Conservation (phyloP, 2,888 invertebrate species). For the Toxonevra muliebris region DNA sequence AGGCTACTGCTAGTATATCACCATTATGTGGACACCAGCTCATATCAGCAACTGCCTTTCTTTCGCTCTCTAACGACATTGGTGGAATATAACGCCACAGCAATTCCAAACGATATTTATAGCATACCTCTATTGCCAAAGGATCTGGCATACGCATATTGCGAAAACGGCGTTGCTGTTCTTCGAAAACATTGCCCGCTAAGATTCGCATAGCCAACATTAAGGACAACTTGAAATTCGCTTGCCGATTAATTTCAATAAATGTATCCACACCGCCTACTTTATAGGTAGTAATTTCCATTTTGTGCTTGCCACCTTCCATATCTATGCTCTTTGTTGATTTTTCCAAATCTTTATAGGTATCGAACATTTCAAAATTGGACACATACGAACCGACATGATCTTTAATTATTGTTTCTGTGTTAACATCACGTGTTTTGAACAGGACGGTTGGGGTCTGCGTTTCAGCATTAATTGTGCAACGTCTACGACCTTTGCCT, state of each 20-base stretch:
- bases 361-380: conserved; percentile 82
- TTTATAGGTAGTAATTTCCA: conserved; percentile 60
- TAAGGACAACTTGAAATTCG: conserved; percentile 71
- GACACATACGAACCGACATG: conserved; percentile 75
- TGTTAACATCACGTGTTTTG: conserved; percentile 74
- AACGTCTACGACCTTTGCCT: conserved; percentile 73
- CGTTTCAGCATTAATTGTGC: conserved; percentile 73
- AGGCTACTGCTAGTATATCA: conserved; percentile 79
- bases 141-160: conserved; percentile 73
- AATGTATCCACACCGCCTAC: conserved; percentile 56
- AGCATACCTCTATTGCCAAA: conserved; percentile 71
- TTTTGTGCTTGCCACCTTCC: conserved; percentile 66
- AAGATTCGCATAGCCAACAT: conserved; percentile 77
- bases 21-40: conserved; percentile 75
- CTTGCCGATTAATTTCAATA: conserved; percentile 45
- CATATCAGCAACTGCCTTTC: conserved; percentile 69
- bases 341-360: conserved; percentile 68
- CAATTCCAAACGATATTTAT: conserved; percentile 72
- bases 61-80: conserved; percentile 59
- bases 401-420: conserved; percentile 67
- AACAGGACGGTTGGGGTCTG: conserved; percentile 73
- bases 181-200: conserved; percentile 73
- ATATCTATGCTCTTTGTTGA: conserved; percentile 54
- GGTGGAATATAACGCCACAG: conserved; percentile 74
- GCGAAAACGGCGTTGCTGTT: conserved; percentile 76